Percentiles rank a stretch among this genome's conserved stretches.
Conservation (phyloP, 2,113 vertebrate genomes). For the Jacana jacana region DNA sequence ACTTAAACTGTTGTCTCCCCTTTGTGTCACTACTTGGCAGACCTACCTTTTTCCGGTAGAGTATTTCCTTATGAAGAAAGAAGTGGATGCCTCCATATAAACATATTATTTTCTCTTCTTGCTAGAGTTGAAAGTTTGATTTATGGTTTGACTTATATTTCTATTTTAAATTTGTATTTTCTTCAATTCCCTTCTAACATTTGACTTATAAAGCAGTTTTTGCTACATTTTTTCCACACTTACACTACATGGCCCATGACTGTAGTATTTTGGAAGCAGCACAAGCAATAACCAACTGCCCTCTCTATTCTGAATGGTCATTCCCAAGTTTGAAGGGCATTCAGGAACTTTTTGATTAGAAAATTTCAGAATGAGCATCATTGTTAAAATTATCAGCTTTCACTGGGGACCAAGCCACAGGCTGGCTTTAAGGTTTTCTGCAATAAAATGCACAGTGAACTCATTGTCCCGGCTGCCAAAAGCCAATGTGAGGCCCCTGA, state of each 20-base stretch:
- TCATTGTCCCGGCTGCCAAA: conserved; percentile 46
- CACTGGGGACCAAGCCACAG: not conserved
- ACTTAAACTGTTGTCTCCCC: not conserved
- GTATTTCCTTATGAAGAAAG: not conserved
- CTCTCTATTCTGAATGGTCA: not conserved
- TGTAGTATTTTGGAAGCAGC: not conserved
- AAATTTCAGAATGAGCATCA: conserved; percentile 26
- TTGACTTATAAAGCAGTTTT: not conserved
- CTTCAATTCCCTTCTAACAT: not conserved
- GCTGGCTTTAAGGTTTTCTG: conserved; percentile 14
- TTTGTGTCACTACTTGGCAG: not conserved
- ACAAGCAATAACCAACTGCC: not conserved
- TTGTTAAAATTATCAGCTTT: conserved; percentile 36
- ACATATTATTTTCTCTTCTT: not conserved
- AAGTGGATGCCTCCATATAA: not conserved
- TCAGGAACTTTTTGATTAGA: conserved; percentile 25
- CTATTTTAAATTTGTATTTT: not conserved
- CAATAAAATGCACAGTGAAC: conserved; percentile 34
- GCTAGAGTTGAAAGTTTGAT: not conserved
- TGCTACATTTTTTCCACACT: not conserved
- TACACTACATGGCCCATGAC: not conserved
- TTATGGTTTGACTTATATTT: not conserved
- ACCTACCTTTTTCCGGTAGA: not conserved
- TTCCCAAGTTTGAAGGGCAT: conserved; percentile 25
- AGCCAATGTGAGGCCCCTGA: conserved; percentile 20